Conservation (phyloP, 1,140 invertebrate species). For the Tenebrio molitor region DNA sequence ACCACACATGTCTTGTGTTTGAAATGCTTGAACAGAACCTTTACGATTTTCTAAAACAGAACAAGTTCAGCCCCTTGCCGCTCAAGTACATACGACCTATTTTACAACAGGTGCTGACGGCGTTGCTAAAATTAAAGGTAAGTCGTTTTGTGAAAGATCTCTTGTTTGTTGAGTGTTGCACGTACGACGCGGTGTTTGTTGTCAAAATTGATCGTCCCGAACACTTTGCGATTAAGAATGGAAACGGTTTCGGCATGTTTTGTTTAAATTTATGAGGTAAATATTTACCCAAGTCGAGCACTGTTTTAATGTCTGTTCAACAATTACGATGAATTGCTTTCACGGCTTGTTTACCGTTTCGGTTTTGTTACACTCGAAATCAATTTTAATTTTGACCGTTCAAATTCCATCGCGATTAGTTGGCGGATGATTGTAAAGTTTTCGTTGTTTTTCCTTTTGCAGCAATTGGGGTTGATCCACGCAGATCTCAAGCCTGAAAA, state of each 20-base stretch:
- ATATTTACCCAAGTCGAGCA: background rate
- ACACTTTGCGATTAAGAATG: background rate
- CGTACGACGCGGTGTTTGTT: background rate
- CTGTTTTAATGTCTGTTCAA: conserved; percentile 4
- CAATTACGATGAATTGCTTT: background rate
- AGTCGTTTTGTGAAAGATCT: conserved; percentile 54
- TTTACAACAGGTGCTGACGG: conserved; percentile 98
- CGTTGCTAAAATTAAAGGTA: conserved; percentile 97
- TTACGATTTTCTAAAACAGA: conserved; percentile 99
- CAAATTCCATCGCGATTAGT: background rate
- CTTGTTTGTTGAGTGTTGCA: background rate
- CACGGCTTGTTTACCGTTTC: background rate
- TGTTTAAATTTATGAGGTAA: background rate
- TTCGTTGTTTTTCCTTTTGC: conserved; percentile 59
- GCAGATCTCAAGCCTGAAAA: conserved; percentile 99
- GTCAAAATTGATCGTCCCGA: conserved; percentile 6
- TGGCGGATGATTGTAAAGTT: background rate
- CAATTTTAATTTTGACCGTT: background rate
- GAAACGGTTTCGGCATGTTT: too few relatives aligned
- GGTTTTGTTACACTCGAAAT: background rate
- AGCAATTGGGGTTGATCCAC: conserved; percentile 99
- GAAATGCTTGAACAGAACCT: conserved; percentile 99
- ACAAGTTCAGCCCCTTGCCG: conserved; percentile 98
- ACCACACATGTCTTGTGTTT: conserved; percentile 99
- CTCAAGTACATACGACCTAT: conserved; percentile 99